Conservation (phyloP, 2,113 vertebrate species). For the Syngnathus floridae region DNA sequence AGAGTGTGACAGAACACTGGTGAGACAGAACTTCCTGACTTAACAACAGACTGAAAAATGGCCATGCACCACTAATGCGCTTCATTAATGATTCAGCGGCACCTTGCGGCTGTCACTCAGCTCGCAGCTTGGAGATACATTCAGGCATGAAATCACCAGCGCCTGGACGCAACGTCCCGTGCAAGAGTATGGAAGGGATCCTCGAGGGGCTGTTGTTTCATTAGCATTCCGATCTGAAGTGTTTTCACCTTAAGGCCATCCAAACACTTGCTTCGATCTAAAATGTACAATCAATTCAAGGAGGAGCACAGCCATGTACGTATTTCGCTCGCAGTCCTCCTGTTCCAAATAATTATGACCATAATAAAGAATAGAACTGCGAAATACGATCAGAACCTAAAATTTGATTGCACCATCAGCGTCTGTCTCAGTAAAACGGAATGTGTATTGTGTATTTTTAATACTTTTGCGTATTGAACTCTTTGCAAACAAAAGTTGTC, state of each 20-base stretch:
- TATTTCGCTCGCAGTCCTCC: constrained; percentile 28
- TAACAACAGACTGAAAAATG: constrained; percentile 22
- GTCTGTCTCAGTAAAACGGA: background rate
- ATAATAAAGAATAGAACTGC: background rate
- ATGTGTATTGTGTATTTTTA: too few species aligned
- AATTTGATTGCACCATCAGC: background rate
- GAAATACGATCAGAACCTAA: background rate
- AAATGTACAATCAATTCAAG: constrained; percentile 48
- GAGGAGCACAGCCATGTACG: constrained; percentile 25
- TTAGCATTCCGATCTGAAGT: constrained; percentile 44
- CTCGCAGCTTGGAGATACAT: constrained; percentile 18
- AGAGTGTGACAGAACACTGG: constrained; percentile 24
- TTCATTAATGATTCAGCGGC: constrained; percentile 31
- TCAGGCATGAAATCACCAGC: constrained; percentile 20
- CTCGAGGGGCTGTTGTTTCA: constrained; percentile 49
- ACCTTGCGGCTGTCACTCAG: constrained; percentile 35
- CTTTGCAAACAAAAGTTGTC: too few species aligned
- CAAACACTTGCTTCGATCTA: constrained; percentile 25
- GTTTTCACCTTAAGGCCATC: constrained; percentile 44
- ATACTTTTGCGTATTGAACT: background rate
- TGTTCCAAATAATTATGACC: constrained; percentile 5
- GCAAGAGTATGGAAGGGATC: constrained; percentile 30
- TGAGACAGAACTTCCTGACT: constrained; percentile 18
- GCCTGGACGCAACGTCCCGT: constrained; percentile 5
- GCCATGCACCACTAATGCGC: constrained; percentile 35